phyloP scores from a whole-genome alignment of 2,113 vertebrate species.

The Cettia cetti region DNA sequence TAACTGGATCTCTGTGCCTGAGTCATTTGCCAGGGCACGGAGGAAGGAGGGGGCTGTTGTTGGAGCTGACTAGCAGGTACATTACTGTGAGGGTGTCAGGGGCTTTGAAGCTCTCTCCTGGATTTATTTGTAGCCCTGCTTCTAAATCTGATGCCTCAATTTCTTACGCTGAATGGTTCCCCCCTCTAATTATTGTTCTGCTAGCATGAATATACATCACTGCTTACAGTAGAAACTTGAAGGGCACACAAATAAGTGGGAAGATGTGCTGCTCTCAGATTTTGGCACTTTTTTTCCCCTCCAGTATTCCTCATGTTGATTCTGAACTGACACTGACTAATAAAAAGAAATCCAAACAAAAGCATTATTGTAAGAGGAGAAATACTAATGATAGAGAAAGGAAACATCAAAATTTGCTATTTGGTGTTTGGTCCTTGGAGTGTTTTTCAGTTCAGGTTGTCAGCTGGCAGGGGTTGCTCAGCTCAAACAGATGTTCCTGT shows the following conservation, averaged over 20 bases:
- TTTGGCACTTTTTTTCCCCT: background rate
- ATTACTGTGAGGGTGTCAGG: background rate
- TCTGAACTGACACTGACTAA: accelerated
- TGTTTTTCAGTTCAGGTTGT: background rate
- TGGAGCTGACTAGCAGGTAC: background rate
- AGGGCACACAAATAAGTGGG: background rate
- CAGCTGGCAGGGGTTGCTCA: background rate
- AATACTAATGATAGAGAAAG: background rate
- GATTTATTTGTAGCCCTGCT: background rate
- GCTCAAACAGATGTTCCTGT: conserved; percentile 21
- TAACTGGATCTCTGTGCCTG: background rate
- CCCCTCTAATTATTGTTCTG: background rate
- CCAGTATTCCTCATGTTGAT: background rate
- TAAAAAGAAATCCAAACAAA: background rate
- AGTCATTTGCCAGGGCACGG: background rate
- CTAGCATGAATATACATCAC: background rate
- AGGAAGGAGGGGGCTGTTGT: background rate
- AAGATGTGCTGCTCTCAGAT: background rate
- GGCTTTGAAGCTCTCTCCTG: background rate
- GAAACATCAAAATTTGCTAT: background rate
- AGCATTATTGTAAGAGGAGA: background rate
- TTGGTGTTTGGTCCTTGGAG: background rate
- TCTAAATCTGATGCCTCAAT: background rate
- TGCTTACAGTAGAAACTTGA: background rate
- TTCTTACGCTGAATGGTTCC: background rate